A percentile compares a stretch with the other conserved stretches of the same genome.
Conservation (phyloP, 2,888 invertebrate species). For the Psylliodes chrysocephalus region DNA sequence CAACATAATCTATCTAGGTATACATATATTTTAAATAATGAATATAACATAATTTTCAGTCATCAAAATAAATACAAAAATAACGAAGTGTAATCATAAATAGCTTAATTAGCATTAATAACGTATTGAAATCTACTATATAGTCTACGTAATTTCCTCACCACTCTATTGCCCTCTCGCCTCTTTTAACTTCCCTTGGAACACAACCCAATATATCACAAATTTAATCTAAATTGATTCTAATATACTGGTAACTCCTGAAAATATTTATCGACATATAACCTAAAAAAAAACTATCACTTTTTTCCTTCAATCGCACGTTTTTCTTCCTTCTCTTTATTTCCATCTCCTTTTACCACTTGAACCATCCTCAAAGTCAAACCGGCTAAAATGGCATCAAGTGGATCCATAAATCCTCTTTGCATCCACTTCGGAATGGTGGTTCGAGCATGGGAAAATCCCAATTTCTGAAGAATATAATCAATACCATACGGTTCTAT, state of each 20-base stretch:
- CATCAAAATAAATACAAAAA: constrained; percentile 25
- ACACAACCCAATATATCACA: constrained; percentile 25
- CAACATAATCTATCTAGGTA: background rate
- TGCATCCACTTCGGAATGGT: constrained; percentile 99
- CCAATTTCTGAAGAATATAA: constrained; percentile 96
- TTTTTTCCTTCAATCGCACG: constrained; percentile 33
- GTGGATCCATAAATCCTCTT: constrained; percentile 96
- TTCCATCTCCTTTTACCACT: constrained; percentile 61
- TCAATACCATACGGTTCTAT: constrained; percentile 99
- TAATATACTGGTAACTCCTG: constrained; percentile 18
- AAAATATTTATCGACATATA: background rate
- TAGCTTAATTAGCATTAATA: constrained; percentile 1
- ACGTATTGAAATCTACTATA: constrained; percentile 1
- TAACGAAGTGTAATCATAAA: background rate
- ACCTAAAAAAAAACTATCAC: constrained; percentile 10
- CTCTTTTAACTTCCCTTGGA: background rate
- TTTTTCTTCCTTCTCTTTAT: constrained; percentile 50
- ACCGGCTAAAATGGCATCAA: constrained; percentile 90
- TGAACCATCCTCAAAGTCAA: constrained; percentile 78
- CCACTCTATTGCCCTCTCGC: background rate
- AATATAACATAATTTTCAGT: constrained; percentile 5
- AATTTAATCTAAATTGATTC: constrained; percentile 8
- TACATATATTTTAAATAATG: background rate
- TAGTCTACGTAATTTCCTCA: background rate
- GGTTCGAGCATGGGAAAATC: constrained; percentile 96